Base-by-base conservation (phyloP, 2,888 invertebrate species). In the Graphium colonna region DNA sequence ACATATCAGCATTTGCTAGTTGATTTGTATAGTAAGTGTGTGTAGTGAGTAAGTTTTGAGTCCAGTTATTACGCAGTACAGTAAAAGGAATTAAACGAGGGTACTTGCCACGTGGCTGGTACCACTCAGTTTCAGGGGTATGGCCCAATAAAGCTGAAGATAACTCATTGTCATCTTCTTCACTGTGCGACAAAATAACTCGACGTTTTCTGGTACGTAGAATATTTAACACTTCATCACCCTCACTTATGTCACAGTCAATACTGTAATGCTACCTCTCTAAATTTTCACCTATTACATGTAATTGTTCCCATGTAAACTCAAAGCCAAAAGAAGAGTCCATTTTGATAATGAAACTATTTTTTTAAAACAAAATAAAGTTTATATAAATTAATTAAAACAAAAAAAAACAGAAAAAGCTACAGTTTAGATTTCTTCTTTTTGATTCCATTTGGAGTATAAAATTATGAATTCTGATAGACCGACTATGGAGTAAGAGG, bases 121-220 rank as follows among this genome's bases (percentile, higher is more conserved):
- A 21, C 21, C 21, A 21, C 21, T 21, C 21, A 21, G 38, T 51
- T 51, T 52, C 57, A 55, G 53, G 51, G 41, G 51, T 51, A 51
- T 51, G 51, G 18, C 51, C 51, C 17, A 42, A 51, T 51, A 51
- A 51, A 42, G 51, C 51, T 43, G 51, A 42, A 51, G 51, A 51
- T 51, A 51, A 43, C 31, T 43, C 51, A 51, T 31, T 17, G 51
- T 43, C 42, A 51, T 43, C 50, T 50, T 50, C 50, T 42, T 50
- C 50, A 42, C 36, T 16, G 50, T 50, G 41, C 50, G 43, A 42
- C 50, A 42, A 42, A 50, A 50, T 42, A 50, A 50, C 33, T 50
- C 50, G 50, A 50, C 42, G 50, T 50, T 50, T 50, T 50, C 50
- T 50, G 42, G 50, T 42, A 50, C 21, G 42, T 42, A 31, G 50